phyloP scores from a whole-genome alignment of 2,113 vertebrate species.

The Tragelaphus buxtoni region DNA sequence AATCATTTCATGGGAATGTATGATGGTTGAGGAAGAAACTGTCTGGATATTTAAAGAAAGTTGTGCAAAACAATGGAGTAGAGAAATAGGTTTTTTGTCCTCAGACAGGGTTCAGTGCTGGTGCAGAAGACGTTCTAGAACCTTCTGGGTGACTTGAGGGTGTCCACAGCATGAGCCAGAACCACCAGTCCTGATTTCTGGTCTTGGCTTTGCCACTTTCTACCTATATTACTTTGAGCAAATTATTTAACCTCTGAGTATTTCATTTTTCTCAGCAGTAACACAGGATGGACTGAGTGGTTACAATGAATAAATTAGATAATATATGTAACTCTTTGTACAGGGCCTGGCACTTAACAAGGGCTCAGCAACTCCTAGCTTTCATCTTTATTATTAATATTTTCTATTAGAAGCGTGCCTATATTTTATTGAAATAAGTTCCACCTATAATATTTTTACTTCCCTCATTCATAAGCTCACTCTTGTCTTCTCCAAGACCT shows the following conservation, averaged over 20 bases:
- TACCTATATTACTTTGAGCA: neutral
- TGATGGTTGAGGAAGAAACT: neutral
- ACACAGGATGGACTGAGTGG: neutral
- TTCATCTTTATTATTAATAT: neutral
- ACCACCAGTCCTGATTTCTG: neutral
- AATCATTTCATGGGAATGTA: neutral
- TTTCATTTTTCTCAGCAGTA: neutral
- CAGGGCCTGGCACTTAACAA: neutral
- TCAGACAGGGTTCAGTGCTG: neutral
- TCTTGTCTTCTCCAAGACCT: neutral
- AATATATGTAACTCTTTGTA: neutral
- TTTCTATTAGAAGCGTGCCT: neutral
- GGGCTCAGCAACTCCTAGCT: neutral
- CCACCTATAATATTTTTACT: neutral
- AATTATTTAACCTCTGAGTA: neutral
- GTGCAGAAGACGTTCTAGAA: accelerated
- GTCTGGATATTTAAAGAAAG: neutral
- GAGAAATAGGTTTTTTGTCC: neutral
- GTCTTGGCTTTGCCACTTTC: neutral
- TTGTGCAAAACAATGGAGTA: neutral
- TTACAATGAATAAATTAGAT: neutral
- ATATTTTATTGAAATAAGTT: neutral
- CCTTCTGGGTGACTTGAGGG: neutral
- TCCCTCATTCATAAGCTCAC: neutral
- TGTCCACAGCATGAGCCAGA: neutral